Base-by-base conservation (phyloP, 2,797 vertebrate genomes). In the Nannoperca obscura region DNA sequence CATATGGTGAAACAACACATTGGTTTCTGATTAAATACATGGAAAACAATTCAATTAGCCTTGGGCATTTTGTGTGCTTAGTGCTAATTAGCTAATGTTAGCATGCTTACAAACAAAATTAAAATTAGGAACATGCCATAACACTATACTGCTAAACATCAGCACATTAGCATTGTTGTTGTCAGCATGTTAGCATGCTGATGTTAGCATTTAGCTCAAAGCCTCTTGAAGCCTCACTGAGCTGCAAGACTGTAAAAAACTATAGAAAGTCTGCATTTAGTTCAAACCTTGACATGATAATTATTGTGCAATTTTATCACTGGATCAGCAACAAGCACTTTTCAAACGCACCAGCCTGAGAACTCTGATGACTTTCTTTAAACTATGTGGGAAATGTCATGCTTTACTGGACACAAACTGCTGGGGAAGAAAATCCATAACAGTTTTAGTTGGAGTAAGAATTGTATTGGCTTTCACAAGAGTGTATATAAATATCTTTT, bases 401-500 rank as follows among this genome's bases (percentile, higher is more conserved):
- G 81, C 75, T 80, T 85, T 73, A 84, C 58, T 92, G 72, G 50
- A 74, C 14, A 71, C 68, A 76, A 74, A 50, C n/a, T 71, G 62
- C 71, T 85, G 83, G 81, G 81, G 80, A 80, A 79, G 71, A 63
- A 81, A 72, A 62, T 40, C 22, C n/a, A 34, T 10, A n/a, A 66
- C 9, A 52, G 55, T 66, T 52, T 64, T 52, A 64, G 36, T 63
- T 78, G 54, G 76, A 55, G 32, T 42, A 58, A 54, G 55, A 75
- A 54, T 27, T 58, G 22, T 17, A 10, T 20, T 66, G 42, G 38
- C 22, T 82, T 86, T 77, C 47, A 62, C 75, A 75, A 14, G 19
- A 71, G 60, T 58, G 14, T 61, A 59, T 14, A n/a, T 11, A 61
- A 61, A 24, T 32, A 1, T 9, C 27, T 38, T 24, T 32, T 42